These are phyloP conservation scores for Sprattus sprattus DNA, from an alignment of 2,113 vertebrate genomes.

Conservation along the genomic window DNA sequence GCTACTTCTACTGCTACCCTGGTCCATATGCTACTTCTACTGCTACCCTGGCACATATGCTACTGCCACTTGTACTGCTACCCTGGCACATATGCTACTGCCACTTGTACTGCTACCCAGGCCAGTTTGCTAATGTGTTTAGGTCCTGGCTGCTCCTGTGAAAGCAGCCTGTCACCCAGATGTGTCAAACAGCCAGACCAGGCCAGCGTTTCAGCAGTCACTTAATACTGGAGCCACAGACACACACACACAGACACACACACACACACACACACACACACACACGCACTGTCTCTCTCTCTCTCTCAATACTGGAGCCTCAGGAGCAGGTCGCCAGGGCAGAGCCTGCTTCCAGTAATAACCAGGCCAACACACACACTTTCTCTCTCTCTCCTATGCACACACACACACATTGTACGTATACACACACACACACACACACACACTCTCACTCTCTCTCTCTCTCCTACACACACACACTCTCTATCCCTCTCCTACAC, in stretches of 20 bases:
- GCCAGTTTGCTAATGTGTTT: constrained; percentile 69
- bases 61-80: no score
- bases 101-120: no score
- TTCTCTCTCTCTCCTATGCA: no score
- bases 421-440: neutral
- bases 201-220: constrained; percentile 47
- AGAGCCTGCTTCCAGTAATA: constrained; percentile 72
- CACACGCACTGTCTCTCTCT: no score
- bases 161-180: constrained; percentile 84
- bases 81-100: no score
- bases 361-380: neutral
- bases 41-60: no score
- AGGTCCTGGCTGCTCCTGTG: constrained; percentile 42
- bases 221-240: constrained; percentile 64
- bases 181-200: constrained; percentile 56
- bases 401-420: neutral
- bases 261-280: constrained; percentile 51
- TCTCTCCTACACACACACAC: neutral
- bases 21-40: no score
- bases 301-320: constrained; percentile 61
- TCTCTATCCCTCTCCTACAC: neutral
- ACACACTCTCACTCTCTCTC: neutral
- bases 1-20: no score
- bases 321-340: constrained; percentile 74
- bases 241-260: constrained; percentile 49